A percentile compares a stretch with the other conserved stretches of the same genome.
Conservation (phyloP, 2,888 invertebrate species). For the Polietes domitor region DNA sequence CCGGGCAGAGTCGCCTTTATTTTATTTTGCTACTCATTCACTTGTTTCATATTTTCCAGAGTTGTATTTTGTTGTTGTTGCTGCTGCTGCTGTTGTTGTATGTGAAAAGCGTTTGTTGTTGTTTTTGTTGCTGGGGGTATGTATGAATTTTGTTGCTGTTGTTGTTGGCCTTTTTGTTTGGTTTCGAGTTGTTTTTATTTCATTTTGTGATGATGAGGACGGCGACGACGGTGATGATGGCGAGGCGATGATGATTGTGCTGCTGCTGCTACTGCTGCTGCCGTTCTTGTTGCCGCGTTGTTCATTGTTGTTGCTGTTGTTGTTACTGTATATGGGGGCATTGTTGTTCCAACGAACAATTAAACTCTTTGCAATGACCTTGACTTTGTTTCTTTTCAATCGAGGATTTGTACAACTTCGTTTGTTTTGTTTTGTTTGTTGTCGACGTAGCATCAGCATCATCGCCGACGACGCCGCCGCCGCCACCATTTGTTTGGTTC, state of each 20-base stretch:
- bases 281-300: constrained; percentile 59
- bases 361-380: constrained; percentile 81
- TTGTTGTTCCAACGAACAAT: constrained; percentile 76
- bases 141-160: constrained; percentile 38
- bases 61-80: constrained; percentile 51
- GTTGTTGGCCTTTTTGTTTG: constrained; percentile 54
- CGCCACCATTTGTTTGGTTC: constrained; percentile 55
- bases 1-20: constrained; percentile 17
- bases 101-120: constrained; percentile 60
- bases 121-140: constrained; percentile 36
- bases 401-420: constrained; percentile 67
- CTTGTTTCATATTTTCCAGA: constrained; percentile 64
- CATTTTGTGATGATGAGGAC: constrained; percentile 61
- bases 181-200: constrained; percentile 65
- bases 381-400: constrained; percentile 79
- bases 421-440: constrained; percentile 67
- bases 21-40: constrained; percentile 54
- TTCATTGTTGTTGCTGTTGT: constrained; percentile 43
- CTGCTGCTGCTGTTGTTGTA: constrained; percentile 15
- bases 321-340: constrained; percentile 59
- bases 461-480: too few species aligned
- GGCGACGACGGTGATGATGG: constrained; percentile 4
- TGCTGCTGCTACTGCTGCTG: constrained; percentile 42
- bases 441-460: constrained; percentile 15
- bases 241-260: constrained; percentile 47